These are phyloP conservation scores for Lophius americanus DNA, from an alignment of 2,797 vertebrate species.

Conservation along the genomic window DNA sequence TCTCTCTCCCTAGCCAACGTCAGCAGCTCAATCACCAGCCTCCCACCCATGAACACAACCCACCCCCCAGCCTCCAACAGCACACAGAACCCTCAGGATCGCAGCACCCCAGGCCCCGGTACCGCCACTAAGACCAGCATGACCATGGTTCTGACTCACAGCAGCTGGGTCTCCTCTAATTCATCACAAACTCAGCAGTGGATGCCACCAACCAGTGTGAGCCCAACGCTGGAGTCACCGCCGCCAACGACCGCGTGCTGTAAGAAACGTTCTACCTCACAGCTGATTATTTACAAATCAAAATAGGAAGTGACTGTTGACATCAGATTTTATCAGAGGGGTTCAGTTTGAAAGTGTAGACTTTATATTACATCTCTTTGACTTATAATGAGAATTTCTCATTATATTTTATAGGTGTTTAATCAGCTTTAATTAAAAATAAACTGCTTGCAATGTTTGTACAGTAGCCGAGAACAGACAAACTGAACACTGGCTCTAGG, in stretches of 20 bases:
- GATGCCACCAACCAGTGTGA: constrained; percentile 26
- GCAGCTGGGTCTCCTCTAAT: constrained; percentile 26
- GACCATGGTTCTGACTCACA: constrained; percentile 33
- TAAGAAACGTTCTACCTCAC: constrained; percentile 39
- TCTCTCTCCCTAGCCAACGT: constrained; percentile 28
- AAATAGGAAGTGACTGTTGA: not conserved
- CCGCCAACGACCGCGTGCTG: constrained; percentile 46
- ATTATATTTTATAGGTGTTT: too few relatives aligned
- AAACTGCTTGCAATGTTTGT: too few relatives aligned
- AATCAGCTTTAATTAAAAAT: too few relatives aligned
- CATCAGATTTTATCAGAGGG: not conserved
- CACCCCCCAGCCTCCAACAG: constrained; percentile 6
- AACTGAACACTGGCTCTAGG: too few relatives aligned
- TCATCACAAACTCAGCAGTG: constrained; percentile 20
- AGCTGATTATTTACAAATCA: not conserved
- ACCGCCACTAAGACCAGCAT: constrained; percentile 25
- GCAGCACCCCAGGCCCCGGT: constrained; percentile 5
- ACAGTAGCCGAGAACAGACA: too few relatives aligned
- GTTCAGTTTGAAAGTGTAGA: too few relatives aligned
- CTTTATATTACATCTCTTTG: too few relatives aligned
- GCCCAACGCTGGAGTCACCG: constrained; percentile 14
- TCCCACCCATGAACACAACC: constrained; percentile 16
- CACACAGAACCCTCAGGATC: constrained; percentile 18
- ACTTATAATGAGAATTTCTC: too few relatives aligned
- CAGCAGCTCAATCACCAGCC: not conserved